These are phyloP conservation scores for Mesorhabditis spiculigera DNA, from an alignment of 2,888 invertebrate genomes.

Conservation along the genomic window DNA sequence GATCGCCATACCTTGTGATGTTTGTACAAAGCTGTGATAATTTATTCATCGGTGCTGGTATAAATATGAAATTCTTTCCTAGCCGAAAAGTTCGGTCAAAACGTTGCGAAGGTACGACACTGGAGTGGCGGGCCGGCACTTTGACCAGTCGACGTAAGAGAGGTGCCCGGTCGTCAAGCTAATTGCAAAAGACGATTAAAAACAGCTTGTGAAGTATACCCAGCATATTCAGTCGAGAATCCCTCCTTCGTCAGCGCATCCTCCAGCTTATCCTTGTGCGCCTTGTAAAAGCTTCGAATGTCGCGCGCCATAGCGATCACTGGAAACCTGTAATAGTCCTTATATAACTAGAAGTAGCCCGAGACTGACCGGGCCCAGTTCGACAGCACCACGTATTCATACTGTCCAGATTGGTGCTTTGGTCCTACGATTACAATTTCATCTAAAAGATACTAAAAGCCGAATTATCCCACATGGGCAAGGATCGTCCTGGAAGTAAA, in stretches of 20 bases:
- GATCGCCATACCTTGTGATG: not conserved
- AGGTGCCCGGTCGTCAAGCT: slow-evolving; percentile 17
- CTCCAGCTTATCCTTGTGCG: slow-evolving; percentile 34
- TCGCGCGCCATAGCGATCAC: slow-evolving; percentile 42
- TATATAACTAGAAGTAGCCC: not conserved
- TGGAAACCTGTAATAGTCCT: slow-evolving; percentile 23
- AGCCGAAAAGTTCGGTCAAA: slow-evolving; percentile 36
- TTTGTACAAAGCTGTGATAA: not conserved
- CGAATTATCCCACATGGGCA: slow-evolving; percentile 32
- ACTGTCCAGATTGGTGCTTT: slow-evolving; percentile 30
- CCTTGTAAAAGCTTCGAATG: slow-evolving; percentile 28
- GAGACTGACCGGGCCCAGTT: slow-evolving; percentile 38
- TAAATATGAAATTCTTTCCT: slow-evolving; percentile 6
- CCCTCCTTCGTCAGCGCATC: slow-evolving; percentile 33
- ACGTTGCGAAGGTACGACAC: slow-evolving; percentile 36
- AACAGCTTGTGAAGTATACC: slow-evolving; percentile 16
- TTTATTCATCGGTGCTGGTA: not conserved
- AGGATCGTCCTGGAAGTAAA: slow-evolving; percentile 45
- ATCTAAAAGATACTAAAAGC: slow-evolving; percentile 16
- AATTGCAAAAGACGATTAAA: not conserved
- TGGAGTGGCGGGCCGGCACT: slow-evolving; percentile 34
- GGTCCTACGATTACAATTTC: slow-evolving; percentile 39
- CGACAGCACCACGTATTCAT: slow-evolving; percentile 44
- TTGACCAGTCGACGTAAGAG: slow-evolving; percentile 42
- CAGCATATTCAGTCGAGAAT: slow-evolving; percentile 32